These are phyloP conservation scores for Theretra japonica DNA, from an alignment of 2,888 invertebrate genomes.

Conservation along the genomic window DNA sequence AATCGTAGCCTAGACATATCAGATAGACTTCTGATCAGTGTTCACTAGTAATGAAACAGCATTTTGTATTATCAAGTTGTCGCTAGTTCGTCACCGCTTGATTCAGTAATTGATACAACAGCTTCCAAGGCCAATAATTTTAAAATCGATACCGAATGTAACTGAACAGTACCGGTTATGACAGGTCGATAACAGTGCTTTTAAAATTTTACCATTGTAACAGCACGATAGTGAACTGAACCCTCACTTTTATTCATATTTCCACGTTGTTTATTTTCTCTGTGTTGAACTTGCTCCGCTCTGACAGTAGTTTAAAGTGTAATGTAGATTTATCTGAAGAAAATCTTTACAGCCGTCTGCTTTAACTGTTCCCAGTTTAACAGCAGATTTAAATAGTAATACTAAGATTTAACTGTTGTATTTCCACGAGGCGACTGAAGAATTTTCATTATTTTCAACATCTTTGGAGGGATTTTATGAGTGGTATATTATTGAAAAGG, in stretches of 20 bases:
- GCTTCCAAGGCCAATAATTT: constrained; percentile 18
- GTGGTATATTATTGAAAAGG: no score
- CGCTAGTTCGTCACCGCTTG: neutral
- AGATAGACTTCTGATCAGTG: no score
- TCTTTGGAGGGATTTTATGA: no score
- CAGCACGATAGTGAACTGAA: no score
- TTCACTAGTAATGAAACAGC: neutral
- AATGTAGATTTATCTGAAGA: neutral
- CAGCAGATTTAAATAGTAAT: neutral
- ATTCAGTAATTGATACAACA: constrained; percentile 8
- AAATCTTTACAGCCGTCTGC: neutral
- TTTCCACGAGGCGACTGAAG: neutral
- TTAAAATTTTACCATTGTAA: neutral
- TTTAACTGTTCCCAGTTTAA: neutral
- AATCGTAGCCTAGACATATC: no score
- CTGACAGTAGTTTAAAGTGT: no score
- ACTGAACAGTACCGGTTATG: neutral
- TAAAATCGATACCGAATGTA: constrained; percentile 12
- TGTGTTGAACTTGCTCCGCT: no score
- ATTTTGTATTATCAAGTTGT: neutral
- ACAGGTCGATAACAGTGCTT: neutral
- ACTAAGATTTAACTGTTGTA: constrained; percentile 8
- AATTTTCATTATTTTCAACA: no score
- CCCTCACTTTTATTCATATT: no score
- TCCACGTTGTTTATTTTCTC: no score